Conservation (phyloP, 1,140 invertebrate genomes). For the Camponotus floridanus region DNA sequence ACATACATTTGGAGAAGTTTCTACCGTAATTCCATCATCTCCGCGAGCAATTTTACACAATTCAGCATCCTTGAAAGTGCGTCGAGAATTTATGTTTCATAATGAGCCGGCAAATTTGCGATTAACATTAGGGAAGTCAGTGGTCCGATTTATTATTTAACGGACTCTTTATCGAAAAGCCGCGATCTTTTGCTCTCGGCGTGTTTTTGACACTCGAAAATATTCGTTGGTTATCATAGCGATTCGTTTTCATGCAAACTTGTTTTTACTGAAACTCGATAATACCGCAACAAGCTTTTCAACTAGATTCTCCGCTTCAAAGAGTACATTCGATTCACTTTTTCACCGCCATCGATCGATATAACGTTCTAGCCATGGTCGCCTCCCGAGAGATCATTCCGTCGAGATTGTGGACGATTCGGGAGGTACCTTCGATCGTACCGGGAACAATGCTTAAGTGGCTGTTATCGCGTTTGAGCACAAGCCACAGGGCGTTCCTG, state of each 20-base stretch:
- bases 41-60: slow-evolving; percentile 13
- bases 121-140: slow-evolving; percentile 23
- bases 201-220: slow-evolving; percentile 5
- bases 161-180: slow-evolving; percentile 17
- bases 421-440: slow-evolving; percentile 56
- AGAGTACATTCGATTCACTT: slow-evolving; percentile 59
- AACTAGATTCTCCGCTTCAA: slow-evolving; percentile 52
- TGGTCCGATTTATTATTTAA: background rate
- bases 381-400: slow-evolving; percentile 47
- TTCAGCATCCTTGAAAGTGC: slow-evolving; percentile 36
- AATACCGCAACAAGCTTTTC: slow-evolving; percentile 60
- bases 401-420: slow-evolving; percentile 60
- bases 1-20: slow-evolving; percentile 51
- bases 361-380: background rate
- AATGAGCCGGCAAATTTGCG: slow-evolving; percentile 41
- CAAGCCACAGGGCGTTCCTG: slow-evolving; percentile 69
- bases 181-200: slow-evolving; percentile 21
- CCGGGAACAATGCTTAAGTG: slow-evolving; percentile 72
- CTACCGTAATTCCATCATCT: slow-evolving; percentile 26
- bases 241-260: slow-evolving; percentile 48
- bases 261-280: slow-evolving; percentile 45
- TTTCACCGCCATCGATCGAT: slow-evolving; percentile 31
- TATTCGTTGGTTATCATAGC: slow-evolving; percentile 38
- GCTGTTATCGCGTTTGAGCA: slow-evolving; percentile 73
- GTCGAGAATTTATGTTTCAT: slow-evolving; percentile 46